Evolutionary conservation across 2,888 invertebrate species (phyloP).

Genomic region (Agonopterix alstromeriana): DNA sequence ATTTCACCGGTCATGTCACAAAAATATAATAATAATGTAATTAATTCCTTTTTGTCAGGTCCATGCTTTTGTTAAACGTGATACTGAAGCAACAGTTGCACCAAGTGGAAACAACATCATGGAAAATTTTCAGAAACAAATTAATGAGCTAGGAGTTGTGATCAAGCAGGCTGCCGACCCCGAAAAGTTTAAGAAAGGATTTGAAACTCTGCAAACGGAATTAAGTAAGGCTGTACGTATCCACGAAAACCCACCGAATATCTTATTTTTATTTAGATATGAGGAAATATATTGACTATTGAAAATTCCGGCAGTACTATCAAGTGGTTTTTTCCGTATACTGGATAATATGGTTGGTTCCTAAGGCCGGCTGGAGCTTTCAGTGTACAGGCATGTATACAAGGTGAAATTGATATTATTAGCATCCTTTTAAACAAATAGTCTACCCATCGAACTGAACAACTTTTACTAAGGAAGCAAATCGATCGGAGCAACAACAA

Average conservation of each 20-base stretch:
- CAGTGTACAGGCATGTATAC: too few relatives aligned
- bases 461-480: too few relatives aligned
- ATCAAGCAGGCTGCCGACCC: conserved; percentile 25
- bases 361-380: too few relatives aligned
- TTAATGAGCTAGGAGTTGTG: conserved; percentile 18
- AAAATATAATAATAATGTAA: too few relatives aligned
- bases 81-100: conserved; percentile 23
- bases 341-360: too few relatives aligned
- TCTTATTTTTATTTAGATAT: not conserved
- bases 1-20: too few relatives aligned
- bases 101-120: conserved; percentile 15
- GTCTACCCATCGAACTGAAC: too few relatives aligned
- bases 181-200: conserved; percentile 23
- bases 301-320: too few relatives aligned
- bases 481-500: too few relatives aligned
- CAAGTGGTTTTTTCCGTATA: too few relatives aligned
- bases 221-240: conserved; percentile 27
- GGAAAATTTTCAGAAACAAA: conserved; percentile 20
- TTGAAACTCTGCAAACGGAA: conserved; percentile 15
- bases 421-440: too few relatives aligned
- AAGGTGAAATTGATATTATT: too few relatives aligned
- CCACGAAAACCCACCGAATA: not conserved
- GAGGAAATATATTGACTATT: not conserved
- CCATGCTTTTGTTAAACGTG: conserved; percentile 56
- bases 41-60: conserved; percentile 22